phyloP scores from a whole-genome alignment of 2,797 vertebrate species.

The Meda fulgida region DNA sequence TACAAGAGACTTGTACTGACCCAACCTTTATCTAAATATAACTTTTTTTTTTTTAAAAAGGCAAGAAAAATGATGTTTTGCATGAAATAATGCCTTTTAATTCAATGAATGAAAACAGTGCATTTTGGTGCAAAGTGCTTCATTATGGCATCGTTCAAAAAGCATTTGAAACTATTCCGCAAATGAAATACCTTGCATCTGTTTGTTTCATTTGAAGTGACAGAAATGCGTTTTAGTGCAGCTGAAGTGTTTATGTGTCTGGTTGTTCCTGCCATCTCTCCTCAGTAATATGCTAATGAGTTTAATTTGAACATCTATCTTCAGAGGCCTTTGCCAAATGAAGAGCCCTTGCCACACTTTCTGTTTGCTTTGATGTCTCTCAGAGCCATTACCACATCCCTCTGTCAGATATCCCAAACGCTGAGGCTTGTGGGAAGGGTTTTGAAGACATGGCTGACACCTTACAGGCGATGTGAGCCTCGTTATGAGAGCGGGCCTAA shows the following conservation, averaged over 20 bases:
- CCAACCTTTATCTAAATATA: neutral
- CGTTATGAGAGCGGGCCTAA: neutral
- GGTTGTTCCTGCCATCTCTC: conserved; percentile 13
- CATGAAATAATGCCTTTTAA: neutral
- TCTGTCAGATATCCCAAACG: neutral
- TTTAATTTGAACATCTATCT: conserved; percentile 25
- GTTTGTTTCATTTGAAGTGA: conserved; percentile 18
- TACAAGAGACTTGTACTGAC: neutral
- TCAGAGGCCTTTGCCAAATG: conserved; percentile 39
- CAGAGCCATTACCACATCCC: conserved; percentile 23
- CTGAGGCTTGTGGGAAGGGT: conserved; percentile 20
- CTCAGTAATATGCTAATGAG: conserved; percentile 34
- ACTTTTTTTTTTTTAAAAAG: neutral
- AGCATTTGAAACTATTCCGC: neutral
- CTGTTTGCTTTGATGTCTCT: conserved; percentile 49
- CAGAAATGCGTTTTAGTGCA: conserved; percentile 28
- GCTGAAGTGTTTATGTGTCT: conserved; percentile 43
- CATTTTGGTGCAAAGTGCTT: neutral
- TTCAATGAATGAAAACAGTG: neutral
- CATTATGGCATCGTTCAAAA: neutral
- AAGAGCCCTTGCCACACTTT: conserved; percentile 19
- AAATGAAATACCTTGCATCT: neutral
- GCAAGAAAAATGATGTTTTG: neutral
- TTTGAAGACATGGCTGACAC: conserved; percentile 9
- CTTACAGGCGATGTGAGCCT: neutral